Percentiles rank a stretch among this genome's conserved stretches.
Conservation (phyloP, 2,797 vertebrate genomes). For the Darevskia mixta region DNA sequence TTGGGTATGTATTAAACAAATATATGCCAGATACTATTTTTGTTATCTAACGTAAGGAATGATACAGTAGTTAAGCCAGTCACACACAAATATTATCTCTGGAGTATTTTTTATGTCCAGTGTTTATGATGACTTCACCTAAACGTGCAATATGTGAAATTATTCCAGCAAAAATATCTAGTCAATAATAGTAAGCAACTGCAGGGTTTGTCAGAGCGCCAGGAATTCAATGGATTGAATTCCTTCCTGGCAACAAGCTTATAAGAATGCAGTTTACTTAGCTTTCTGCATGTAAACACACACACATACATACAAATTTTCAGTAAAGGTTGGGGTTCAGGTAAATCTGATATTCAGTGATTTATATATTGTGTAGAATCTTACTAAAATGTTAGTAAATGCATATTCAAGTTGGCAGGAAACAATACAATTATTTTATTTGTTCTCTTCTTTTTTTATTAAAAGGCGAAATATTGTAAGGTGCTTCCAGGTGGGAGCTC, state of each 20-base stretch:
- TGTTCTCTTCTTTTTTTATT: not conserved
- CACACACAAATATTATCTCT: not conserved
- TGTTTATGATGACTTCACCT: not conserved
- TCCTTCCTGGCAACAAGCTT: not conserved
- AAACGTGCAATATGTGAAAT: not conserved
- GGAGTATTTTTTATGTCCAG: not conserved
- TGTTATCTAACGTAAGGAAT: not conserved
- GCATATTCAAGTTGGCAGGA: not conserved
- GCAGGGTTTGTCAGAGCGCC: not conserved
- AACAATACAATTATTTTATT: not conserved
- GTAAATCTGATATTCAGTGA: too few species aligned
- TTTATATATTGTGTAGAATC: too few species aligned
- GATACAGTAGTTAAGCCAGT: not conserved
- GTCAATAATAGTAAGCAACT: not conserved
- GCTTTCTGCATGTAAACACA: not conserved
- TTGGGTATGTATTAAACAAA: not conserved
- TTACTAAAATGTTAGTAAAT: not conserved
- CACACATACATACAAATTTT: too few species aligned
- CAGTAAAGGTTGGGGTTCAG: too few species aligned
- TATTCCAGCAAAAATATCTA: not conserved
- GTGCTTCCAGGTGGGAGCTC: too few species aligned
- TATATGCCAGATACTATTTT: not conserved
- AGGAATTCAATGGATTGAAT: not conserved
- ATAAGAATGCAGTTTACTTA: not conserved
- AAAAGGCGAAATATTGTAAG: not conserved